Evolutionary conservation across 2,113 vertebrate genomes (phyloP), one percentile per base, ranked within the genome.

Genomic region (Rana temporaria): DNA sequence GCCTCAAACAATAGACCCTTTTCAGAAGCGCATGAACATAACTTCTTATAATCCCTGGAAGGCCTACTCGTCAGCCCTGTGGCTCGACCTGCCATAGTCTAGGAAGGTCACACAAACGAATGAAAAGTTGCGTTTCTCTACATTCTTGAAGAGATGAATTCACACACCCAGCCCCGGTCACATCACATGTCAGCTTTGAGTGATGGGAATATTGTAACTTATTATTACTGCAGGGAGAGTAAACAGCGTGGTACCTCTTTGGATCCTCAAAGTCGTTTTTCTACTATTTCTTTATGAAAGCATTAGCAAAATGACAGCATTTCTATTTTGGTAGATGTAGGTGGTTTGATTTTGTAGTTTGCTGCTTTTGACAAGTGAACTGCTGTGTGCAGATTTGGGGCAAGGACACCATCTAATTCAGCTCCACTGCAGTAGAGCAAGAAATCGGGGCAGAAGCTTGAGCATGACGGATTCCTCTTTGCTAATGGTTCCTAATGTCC

Each of bases 1-100:
- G 16, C 80, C 15, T 2, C 18, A 5, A 82, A 82, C 80, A 82
- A 82, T 78, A 20, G 20, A 20, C 24, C 19, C 30, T 32, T 74
- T 67, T 82, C 30, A 74, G 62, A 2, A 71, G 52, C 14, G 26
- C 52, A 9, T 66, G 79, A 73, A 56, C 19, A 16, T 73, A 26
- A 74, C 57, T 74, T 48, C 55, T 2, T 24, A 4, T 55, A 30
- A 56, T 30, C 42, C 19, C 18, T n/a, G 20, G 18, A 52, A 34
- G 68, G 59, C 42, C 72, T 59, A 34, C 16, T 1, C n/a, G 5
- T 74, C 14, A n/a, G 30, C 52, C 70, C 18, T 16, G 8, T 48
- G 71, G 71, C 18, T 75, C 17, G 15, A 56, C 59, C 14, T 56
- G 69, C 74, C 62, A 24, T 57, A 3, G 2, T 9, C 62, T 74